A percentile compares a stretch with the other conserved stretches of the same genome.
Evolutionary conservation across 2,888 invertebrate species (phyloP).

Genomic region (Megaustenia siamemsis): DNA sequence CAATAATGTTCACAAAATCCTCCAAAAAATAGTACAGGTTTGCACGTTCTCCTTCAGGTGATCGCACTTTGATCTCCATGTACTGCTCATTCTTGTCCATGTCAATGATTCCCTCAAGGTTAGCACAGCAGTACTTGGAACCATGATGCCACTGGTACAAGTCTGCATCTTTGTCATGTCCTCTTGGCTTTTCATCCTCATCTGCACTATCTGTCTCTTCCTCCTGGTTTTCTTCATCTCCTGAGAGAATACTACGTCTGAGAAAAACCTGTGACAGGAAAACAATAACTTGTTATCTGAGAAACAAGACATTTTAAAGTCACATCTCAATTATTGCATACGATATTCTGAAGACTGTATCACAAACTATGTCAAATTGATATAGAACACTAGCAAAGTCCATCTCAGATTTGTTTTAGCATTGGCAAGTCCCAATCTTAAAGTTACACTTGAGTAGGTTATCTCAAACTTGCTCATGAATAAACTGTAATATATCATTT

Average conservation of each 20-base stretch:
- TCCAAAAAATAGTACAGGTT: constrained; percentile 85
- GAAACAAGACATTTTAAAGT: background rate
- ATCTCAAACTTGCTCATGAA: no score
- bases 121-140: constrained; percentile 86
- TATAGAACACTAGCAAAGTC: no score
- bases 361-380: no score
- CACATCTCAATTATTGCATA: background rate
- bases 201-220: constrained; percentile 82
- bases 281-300: background rate
- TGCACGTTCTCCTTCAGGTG: constrained; percentile 82
- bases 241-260: constrained; percentile 80
- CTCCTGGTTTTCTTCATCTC: constrained; percentile 65
- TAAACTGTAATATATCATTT: no score
- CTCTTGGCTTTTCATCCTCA: constrained; percentile 24
- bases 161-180: constrained; percentile 78
- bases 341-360: background rate
- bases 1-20: constrained; percentile 84
- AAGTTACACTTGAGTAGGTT: no score
- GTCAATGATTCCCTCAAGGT: constrained; percentile 86
- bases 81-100: constrained; percentile 81
- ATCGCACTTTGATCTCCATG: constrained; percentile 86
- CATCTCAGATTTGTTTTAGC: no score
- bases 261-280: constrained; percentile 81
- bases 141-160: constrained; percentile 88
- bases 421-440: no score